Percentiles rank a stretch among this genome's conserved stretches.
These are phyloP conservation scores for Hoplodrina blanda DNA, from an alignment of 2,888 invertebrate genomes.

Conservation along the genomic window DNA sequence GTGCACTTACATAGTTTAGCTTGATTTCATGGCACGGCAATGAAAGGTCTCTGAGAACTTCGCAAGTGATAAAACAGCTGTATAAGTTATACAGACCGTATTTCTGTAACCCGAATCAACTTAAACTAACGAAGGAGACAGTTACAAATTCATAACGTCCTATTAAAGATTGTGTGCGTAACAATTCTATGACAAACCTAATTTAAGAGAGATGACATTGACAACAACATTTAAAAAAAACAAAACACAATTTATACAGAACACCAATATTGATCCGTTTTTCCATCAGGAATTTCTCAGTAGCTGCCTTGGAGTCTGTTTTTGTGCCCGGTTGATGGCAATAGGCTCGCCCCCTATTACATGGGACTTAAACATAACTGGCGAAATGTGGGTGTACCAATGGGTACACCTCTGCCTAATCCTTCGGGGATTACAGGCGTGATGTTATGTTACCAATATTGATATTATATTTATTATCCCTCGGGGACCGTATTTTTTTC, in stretches of 20 bases:
- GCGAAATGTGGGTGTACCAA: too few species aligned
- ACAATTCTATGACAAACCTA: neutral
- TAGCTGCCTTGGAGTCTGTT: too few species aligned
- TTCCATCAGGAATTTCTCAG: too few species aligned
- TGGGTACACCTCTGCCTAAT: too few species aligned
- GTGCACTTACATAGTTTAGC: constrained; percentile 45
- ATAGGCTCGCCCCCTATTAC: too few species aligned
- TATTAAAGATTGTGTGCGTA: neutral
- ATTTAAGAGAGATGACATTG: neutral
- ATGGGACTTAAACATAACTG: too few species aligned
- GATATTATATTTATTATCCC: too few species aligned
- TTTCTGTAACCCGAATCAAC: constrained; percentile 13
- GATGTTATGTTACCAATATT: too few species aligned
- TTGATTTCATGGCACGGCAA: constrained; percentile 34
- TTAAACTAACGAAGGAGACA: constrained; percentile 9
- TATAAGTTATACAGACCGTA: constrained; percentile 23
- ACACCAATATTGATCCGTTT: constrained; percentile 4
- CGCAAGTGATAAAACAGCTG: constrained; percentile 33
- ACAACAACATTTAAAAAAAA: neutral
- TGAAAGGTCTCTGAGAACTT: constrained; percentile 45
- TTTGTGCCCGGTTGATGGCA: too few species aligned
- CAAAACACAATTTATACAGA: neutral
- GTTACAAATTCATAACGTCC: neutral
- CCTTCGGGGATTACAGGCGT: too few species aligned
- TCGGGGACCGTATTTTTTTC: too few species aligned